Conservation (phyloP, 2,797 vertebrate species). For the Manis crassicaudata region DNA sequence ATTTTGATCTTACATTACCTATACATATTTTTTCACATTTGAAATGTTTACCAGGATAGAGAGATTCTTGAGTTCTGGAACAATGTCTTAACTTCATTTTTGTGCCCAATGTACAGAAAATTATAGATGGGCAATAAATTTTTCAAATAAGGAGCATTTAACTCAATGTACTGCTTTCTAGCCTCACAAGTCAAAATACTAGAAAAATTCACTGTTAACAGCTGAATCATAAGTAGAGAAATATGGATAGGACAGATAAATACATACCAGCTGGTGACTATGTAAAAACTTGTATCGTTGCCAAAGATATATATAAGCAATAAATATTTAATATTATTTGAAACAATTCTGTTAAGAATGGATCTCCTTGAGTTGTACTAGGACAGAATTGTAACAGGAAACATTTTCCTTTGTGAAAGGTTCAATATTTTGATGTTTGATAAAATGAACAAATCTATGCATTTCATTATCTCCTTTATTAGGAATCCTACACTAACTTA, state of each 20-base stretch:
- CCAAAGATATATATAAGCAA: not conserved
- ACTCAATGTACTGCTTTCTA: not conserved
- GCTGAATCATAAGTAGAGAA: not conserved
- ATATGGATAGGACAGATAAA: not conserved
- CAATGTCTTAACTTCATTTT: not conserved
- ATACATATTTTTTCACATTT: not conserved
- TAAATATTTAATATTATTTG: not conserved
- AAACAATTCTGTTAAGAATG: not conserved
- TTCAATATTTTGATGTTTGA: slow-evolving; percentile 26
- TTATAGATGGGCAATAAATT: not conserved
- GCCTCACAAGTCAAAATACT: not conserved
- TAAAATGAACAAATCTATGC: not conserved
- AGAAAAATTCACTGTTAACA: slow-evolving; percentile 4
- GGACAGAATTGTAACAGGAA: not conserved
- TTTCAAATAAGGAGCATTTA: not conserved
- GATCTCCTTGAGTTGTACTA: not conserved
- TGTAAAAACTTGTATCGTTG: not conserved
- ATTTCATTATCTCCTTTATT: slow-evolving; percentile 6
- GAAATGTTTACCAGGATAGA: not conserved
- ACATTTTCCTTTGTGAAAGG: not conserved
- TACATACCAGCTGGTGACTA: not conserved
- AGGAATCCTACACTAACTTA: not conserved
- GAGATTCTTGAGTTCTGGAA: slow-evolving; percentile 3
- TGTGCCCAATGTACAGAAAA: not conserved
- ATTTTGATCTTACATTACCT: slow-evolving; percentile 21